phyloP scores from a whole-genome alignment of 2,888 invertebrate species.

The Pachycephus smyrnensis region DNA sequence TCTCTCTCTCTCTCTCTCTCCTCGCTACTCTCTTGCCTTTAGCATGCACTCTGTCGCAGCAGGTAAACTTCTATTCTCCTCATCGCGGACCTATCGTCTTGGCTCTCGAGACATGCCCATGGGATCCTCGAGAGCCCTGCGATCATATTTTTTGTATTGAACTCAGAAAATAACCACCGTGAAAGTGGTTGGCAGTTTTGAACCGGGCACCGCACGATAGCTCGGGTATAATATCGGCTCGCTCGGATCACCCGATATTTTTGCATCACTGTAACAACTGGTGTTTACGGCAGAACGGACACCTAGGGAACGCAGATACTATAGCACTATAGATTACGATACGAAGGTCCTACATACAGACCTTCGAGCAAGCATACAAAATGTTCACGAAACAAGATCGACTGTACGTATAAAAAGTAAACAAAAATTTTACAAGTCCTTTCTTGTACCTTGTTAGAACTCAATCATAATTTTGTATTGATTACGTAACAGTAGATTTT shows the following conservation, averaged over 20 bases:
- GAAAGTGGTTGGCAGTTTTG: slow-evolving; percentile 36
- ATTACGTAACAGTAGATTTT: neutral
- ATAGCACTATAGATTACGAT: neutral
- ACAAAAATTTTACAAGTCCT: neutral
- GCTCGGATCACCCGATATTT: neutral
- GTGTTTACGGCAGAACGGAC: neutral
- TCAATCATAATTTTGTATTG: neutral
- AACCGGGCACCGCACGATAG: slow-evolving; percentile 36
- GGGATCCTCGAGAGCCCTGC: slow-evolving; percentile 48
- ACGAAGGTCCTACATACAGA: neutral
- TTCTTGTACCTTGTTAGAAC: neutral
- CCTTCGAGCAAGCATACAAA: neutral
- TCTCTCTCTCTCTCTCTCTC: no score
- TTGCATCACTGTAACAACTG: neutral
- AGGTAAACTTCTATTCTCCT: slow-evolving; percentile 50
- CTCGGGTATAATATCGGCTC: slow-evolving; percentile 36
- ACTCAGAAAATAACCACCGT: slow-evolving; percentile 45
- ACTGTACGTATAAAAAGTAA: no score
- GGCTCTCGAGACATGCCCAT: slow-evolving; percentile 41
- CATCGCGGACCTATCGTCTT: slow-evolving; percentile 4
- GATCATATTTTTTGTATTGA: slow-evolving; percentile 58
- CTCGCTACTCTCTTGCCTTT: slow-evolving; percentile 25
- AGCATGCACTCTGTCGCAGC: slow-evolving; percentile 35
- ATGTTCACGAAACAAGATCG: no score
- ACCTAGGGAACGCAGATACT: neutral